Conservation (phyloP, 1,140 invertebrate species). For the Druon quercuslanigerum region DNA sequence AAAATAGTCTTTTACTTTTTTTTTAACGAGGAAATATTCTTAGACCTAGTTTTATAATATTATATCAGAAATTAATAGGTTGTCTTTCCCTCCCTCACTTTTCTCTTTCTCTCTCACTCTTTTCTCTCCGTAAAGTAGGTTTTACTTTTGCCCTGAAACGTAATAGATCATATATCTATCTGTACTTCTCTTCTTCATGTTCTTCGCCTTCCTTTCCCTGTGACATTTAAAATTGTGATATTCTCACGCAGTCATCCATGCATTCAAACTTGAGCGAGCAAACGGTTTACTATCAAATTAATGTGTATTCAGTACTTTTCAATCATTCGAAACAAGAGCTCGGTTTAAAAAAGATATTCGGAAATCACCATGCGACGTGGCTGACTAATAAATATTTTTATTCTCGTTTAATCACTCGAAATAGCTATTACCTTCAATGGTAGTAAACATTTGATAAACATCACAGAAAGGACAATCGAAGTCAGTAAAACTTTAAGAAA, state of each 20-base stretch:
- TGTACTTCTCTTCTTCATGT: constrained; percentile 9
- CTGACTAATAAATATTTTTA: not conserved
- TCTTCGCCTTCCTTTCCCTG: not conserved
- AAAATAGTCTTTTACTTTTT: too few species aligned
- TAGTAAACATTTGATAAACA: constrained; percentile 17
- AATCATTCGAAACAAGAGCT: not conserved
- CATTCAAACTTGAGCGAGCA: constrained; percentile 15
- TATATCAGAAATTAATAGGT: too few species aligned
- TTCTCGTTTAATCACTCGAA: not conserved
- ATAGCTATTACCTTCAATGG: not conserved
- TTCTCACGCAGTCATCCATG: constrained; percentile 22
- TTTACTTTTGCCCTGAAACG: constrained; percentile 7
- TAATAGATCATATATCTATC: constrained; percentile 27
- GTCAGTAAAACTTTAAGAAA: constrained; percentile 11
- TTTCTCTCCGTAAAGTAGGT: not conserved
- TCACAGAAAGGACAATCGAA: constrained; percentile 22
- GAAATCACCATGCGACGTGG: constrained; percentile 11
- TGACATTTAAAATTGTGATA: constrained; percentile 25
- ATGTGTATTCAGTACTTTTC: not conserved
- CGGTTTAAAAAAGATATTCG: not conserved
- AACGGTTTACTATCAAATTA: constrained; percentile 3
- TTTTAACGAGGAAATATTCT: too few species aligned
- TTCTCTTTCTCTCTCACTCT: not conserved
- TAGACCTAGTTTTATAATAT: too few species aligned
- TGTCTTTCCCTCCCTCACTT: too few species aligned